phyloP scores from a whole-genome alignment of 2,797 vertebrate species.

The Sebastolobus altivelis region DNA sequence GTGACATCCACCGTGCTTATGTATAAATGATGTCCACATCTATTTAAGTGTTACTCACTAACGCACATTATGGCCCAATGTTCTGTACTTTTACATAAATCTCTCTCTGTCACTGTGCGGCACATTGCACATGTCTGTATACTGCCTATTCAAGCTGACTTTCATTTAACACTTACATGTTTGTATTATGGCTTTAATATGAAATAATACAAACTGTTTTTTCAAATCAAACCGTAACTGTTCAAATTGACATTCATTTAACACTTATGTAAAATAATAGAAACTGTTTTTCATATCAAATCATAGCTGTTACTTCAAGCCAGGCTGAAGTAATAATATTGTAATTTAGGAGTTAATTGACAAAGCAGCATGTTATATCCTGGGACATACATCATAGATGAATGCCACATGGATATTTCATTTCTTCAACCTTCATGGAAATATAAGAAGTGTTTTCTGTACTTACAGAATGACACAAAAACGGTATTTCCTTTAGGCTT shows the following conservation, averaged over 20 bases:
- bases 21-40: constrained; percentile 76
- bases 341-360: constrained; percentile 55
- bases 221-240: too few species aligned
- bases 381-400: constrained; percentile 45
- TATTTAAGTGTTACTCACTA: constrained; percentile 61
- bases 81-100: constrained; percentile 45
- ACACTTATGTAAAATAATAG: constrained; percentile 33
- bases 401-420: constrained; percentile 40
- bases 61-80: constrained; percentile 33
- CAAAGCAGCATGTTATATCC: constrained; percentile 32
- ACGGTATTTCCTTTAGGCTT: neutral
- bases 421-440: constrained; percentile 39
- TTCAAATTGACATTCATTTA: constrained; percentile 8
- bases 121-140: constrained; percentile 35
- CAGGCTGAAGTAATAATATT: constrained; percentile 22
- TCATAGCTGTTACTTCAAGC: constrained; percentile 15
- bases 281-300: constrained; percentile 47
- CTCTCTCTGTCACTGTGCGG: constrained; percentile 28
- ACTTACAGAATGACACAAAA: constrained; percentile 22
- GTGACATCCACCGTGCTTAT: constrained; percentile 66
- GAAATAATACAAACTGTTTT: too few species aligned
- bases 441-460: neutral
- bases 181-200: too few species aligned
- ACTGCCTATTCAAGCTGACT: neutral
- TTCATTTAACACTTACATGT: neutral